Evolutionary conservation across 2,113 vertebrate genomes (phyloP), one percentile per base, ranked within the genome.

Genomic region (Hemiprocne comata): DNA sequence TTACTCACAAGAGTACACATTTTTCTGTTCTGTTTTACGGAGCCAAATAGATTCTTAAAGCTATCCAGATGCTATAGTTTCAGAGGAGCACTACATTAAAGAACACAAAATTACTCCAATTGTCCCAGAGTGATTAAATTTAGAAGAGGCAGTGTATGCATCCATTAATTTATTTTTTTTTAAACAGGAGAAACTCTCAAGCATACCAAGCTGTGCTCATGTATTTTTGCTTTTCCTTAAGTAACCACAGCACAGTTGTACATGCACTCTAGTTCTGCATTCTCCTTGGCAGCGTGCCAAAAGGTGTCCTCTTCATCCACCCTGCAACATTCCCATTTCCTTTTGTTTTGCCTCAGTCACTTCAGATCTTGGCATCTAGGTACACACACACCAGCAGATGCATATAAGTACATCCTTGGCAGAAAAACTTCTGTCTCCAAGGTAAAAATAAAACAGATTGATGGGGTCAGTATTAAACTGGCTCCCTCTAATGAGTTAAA

Each of bases 31-130:
- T 61, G 34, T 90, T 92, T 90, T 78, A 71, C 72, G 83, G 81
- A 94, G 86, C 48, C 50, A 90, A 93, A 95, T 46, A 19, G 23
- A 71, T 94, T 84, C 94, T 96, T 97, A 96, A 95, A 97, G 60
- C 61, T 91, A 91, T 87, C 92, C 96, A 97, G 96, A 96, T 96
- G 95, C 72, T 95, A 46, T 33, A 1, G n/a, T 95, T 96, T 96
- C 95, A 88, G 74, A 96, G 87, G 42, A 96, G 48, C 61, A 70
- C 72, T 96, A 91, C 97, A 96, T 85, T 10, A 93, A 89, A 91
- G 97, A 96, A 95, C 57, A 91, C 51, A 87, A 77, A 96, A 96
- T 96, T 89, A 93, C 85, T 91, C 87, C 97, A 95, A 98, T 95
- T 95, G 70, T 91, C 90, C 77, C 71, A 73, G 81, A 74, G 58